Conservation (phyloP, 1,140 invertebrate genomes). For the Penaeus chinensis region DNA sequence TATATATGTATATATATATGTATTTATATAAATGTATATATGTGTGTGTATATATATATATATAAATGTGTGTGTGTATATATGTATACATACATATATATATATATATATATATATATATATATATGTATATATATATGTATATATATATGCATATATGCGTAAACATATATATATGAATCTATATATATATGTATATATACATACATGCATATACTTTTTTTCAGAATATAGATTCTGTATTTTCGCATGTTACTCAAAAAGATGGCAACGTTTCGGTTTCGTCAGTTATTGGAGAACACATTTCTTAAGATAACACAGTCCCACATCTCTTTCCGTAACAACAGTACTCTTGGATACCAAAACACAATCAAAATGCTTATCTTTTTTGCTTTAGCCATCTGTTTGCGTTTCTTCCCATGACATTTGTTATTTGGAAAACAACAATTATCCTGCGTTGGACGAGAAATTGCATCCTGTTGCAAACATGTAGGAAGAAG, state of each 20-base stretch:
- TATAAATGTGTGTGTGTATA: neutral
- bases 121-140: neutral
- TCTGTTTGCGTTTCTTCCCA: too few relatives aligned
- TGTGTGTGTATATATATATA: neutral
- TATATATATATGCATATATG: neutral
- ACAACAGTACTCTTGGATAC: too few relatives aligned
- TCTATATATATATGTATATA: neutral
- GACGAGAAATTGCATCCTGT: too few relatives aligned
- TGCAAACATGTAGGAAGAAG: too few relatives aligned
- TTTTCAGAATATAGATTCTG: neutral
- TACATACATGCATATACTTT: neutral
- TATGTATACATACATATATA: neutral
- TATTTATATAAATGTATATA: neutral
- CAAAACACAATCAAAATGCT: too few relatives aligned
- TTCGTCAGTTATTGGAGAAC: too few relatives aligned
- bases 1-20: neutral
- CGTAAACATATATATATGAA: neutral
- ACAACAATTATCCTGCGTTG: too few relatives aligned
- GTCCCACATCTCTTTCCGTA: too few relatives aligned
- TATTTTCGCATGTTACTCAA: neutral
- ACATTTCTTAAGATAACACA: too few relatives aligned
- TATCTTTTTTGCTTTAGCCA: too few relatives aligned
- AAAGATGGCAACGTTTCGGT: too few relatives aligned
- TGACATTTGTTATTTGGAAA: too few relatives aligned
- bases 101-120: neutral